Evolutionary conservation across 2,113 vertebrate species (phyloP).

Genomic region (Nibea albiflora): DNA sequence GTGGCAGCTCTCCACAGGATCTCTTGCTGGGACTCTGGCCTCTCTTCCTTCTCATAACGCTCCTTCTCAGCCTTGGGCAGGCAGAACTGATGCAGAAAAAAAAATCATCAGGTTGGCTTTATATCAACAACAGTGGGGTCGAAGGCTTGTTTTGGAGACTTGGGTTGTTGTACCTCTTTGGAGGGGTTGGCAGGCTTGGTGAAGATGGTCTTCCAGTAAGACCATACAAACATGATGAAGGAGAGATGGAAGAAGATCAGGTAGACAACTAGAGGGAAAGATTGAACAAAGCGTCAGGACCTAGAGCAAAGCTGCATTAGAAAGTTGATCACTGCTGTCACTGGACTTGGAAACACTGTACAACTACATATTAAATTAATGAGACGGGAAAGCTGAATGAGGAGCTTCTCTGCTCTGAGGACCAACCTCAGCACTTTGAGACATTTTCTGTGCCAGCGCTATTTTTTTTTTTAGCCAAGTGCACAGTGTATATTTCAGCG

Average conservation of each 20-base stretch:
- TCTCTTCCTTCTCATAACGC: conserved; percentile 88
- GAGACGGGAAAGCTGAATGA: conserved; percentile 33
- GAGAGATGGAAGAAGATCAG: conserved; percentile 96
- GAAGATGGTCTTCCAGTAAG: conserved; percentile 98
- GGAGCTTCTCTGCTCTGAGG: conserved; percentile 25
- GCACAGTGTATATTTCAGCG: conserved; percentile 38
- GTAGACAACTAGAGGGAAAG: conserved; percentile 90
- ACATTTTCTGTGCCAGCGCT: conserved; percentile 43
- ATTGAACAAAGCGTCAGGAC: conserved; percentile 66
- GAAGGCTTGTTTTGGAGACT: background rate
- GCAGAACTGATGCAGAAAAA: conserved; percentile 83
- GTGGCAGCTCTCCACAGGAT: conserved; percentile 90
- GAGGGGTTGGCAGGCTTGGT: conserved; percentile 91
- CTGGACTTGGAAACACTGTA: conserved; percentile 15
- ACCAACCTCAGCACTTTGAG: conserved; percentile 52
- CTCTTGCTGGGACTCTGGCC: conserved; percentile 92
- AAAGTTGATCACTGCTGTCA: background rate
- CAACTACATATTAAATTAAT: conserved; percentile 44
- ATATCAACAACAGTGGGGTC: background rate
- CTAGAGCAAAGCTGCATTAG: background rate
- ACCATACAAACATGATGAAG: conserved; percentile 98
- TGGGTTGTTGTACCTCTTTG: conserved; percentile 89
- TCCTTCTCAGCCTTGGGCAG: conserved; percentile 92
- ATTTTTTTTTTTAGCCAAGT: conserved; percentile 21
- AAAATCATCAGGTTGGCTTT: background rate